Base-by-base conservation (phyloP, 2,797 vertebrate genomes). In the Lepidocolaptes lacrymiger region DNA sequence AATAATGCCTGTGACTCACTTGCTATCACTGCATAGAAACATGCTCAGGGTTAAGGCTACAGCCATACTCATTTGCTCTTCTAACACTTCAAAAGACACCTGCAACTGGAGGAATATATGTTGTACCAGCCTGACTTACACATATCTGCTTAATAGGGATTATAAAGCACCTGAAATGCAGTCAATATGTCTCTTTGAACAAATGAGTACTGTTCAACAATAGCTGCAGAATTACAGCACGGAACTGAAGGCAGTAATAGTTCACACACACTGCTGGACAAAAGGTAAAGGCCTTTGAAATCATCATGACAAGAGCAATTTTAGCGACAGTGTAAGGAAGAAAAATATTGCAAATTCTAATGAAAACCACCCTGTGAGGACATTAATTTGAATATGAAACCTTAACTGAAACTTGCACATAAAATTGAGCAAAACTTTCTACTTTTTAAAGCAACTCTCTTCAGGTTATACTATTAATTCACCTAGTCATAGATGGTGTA, bases 241-340 rank as follows among this genome's bases (percentile, higher is more conserved):
- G 28, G 37, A 44, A n/a, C 28, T 73, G 19, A 16, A 75, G 82
- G 22, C 9, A 51, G 51, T 23, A 69, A n/a, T 32, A 88, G 7
- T 49, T 84, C 32, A 12, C 19, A 32, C 7, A 27, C 0, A 0
- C 3, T 36, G 23, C 19, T 34, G 34, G 28, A 30, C 7, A 22
- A 54, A 74, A 66, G 9, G 22, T 24, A 74, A 84, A 82, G 28
- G 22, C 9, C 23, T 71, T 80, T 22, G 2, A 71, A 80, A 59
- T 63, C 12, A 32, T 39, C 17, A 14, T 10, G 28, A 12, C 3
- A 44, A 21, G 19, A 49, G 22, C 12, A 71, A 54, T 90, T 75
- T 78, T 52, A 67, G 21, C 52, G 61, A 30, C 23, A 55, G 5
- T 10, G 8, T 48, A 55, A 68, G 44, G 44, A 85, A 66, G 4